A percentile compares a stretch with the other conserved stretches of the same genome.
Conservation (phyloP, 2,888 invertebrate genomes). For the Apomyelois bistriatella region DNA sequence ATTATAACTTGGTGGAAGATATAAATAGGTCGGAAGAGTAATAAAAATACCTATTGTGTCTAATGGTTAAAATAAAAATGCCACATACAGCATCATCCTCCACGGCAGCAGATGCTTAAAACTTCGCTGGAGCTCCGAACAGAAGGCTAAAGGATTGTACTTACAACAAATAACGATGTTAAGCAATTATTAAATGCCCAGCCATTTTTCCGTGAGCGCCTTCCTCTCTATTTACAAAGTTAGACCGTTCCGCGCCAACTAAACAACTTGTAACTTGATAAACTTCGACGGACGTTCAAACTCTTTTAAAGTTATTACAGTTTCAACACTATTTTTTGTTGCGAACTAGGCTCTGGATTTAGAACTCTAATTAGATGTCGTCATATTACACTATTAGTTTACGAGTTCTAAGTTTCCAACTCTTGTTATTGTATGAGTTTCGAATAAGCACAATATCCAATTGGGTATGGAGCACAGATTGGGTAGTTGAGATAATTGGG, state of each 20-base stretch:
- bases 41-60: no score
- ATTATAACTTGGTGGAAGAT: no score
- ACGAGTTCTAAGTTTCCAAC: no score
- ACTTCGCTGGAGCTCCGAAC: not conserved
- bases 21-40: no score
- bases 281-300: conserved; percentile 4
- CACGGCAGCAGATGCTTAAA: not conserved
- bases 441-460: no score
- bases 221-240: conserved; percentile 1
- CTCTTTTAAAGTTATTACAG: conserved; percentile 6
- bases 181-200: conserved; percentile 11
- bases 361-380: not conserved
- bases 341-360: not conserved
- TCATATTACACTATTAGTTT: not conserved
- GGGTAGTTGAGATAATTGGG: no score
- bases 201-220: not conserved
- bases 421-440: no score
- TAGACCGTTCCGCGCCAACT: not conserved
- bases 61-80: no score
- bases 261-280: not conserved
- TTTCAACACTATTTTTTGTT: conserved; percentile 6
- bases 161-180: conserved; percentile 14
- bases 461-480: no score
- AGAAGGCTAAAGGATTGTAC: conserved; percentile 11
- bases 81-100: not conserved